Evolutionary conservation across 2,888 invertebrate genomes (phyloP), one percentile per base, ranked within the genome.

Genomic region (Choreutis nemorana): DNA sequence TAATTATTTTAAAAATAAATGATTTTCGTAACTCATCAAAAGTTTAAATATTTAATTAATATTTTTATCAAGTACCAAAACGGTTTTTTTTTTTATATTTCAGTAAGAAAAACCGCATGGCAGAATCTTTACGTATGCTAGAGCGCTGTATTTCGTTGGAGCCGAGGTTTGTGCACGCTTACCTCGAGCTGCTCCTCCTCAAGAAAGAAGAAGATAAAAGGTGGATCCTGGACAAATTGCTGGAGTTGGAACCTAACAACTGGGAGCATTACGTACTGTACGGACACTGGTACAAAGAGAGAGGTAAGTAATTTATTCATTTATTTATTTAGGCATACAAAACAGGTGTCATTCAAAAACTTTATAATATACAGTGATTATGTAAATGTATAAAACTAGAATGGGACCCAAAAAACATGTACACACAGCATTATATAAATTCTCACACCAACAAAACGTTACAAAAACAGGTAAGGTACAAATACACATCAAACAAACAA

Each of bases 241-340:
- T 86, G n/a, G 73, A 81, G 18, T 60, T 90, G 29, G 87, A 89
- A 44, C 86, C 87, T 0, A 65, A 60, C 29, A 86, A 87, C 53
- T 86, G 88, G 46, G 87, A 88, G 46, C 85, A 88, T 47, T 81
- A 85, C 18, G 80, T 87, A 23, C 81, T 88, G 37, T 89, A 88
- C 49, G 89, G 87, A 16, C 83, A 86, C 39, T 90, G 90, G 86
- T 78, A 87, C 14, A 80, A 81, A 34, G 83, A 83, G 32, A 83
- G 83, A 71, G 85, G 87, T 87, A 50, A 65, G 50, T 35, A 23
- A 10, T 28, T 13, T 27, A 13, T 15, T 20, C n/a, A n/a, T n/a
- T n/a, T n/a, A n/a, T n/a, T 23, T 12, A 16, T 11, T 12, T 12
- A n/a, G n/a, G n/a, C n/a, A n/a, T n/a, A n/a, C n/a, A n/a, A n/a